A percentile compares a stretch with the other conserved stretches of the same genome.
Conservation (phyloP, 2,888 invertebrate genomes). For the Epiblema foenella region DNA sequence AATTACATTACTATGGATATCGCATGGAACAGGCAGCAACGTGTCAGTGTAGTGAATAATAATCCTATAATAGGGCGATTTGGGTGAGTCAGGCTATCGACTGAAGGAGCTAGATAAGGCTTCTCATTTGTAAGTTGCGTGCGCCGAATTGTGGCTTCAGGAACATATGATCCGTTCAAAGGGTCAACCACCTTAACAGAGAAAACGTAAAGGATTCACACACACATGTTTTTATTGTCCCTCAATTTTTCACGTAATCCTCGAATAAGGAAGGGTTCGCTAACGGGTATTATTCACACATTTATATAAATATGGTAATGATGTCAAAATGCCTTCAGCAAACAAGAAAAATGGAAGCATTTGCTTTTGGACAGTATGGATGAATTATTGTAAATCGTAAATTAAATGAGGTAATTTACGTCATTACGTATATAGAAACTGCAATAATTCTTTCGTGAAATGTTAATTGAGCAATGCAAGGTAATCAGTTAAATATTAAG, state of each 20-base stretch:
- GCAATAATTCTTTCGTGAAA: constrained; percentile 45
- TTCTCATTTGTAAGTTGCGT: constrained; percentile 68
- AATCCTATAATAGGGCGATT: constrained; percentile 59
- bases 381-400: background rate
- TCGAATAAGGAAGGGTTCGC: constrained; percentile 2
- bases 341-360: background rate
- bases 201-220: background rate
- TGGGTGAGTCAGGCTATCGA: constrained; percentile 64
- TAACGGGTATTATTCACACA: background rate
- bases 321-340: background rate
- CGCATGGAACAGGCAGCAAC: constrained; percentile 25
- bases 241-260: background rate
- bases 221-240: background rate
- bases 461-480: constrained; percentile 46
- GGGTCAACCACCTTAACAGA: constrained; percentile 53
- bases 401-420: constrained; percentile 11
- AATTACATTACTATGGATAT: constrained; percentile 33
- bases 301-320: background rate
- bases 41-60: constrained; percentile 47
- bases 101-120: constrained; percentile 67
- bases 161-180: constrained; percentile 52
- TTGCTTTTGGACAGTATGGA: background rate
- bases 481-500: background rate
- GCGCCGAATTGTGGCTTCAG: constrained; percentile 76
- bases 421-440: background rate